Evolutionary conservation across 2,888 invertebrate species (phyloP).

Genomic region (Bombylius discolor): DNA sequence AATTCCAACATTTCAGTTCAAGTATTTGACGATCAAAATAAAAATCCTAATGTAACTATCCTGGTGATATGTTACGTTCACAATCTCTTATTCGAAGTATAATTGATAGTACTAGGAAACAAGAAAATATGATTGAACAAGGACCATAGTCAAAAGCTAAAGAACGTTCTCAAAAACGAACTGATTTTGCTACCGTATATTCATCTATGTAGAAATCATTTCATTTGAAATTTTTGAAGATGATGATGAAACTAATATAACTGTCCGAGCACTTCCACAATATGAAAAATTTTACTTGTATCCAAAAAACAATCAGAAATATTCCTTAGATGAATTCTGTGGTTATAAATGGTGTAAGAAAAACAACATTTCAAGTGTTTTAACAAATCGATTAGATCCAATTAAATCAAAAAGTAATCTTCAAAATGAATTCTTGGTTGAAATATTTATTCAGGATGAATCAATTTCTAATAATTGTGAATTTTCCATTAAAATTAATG

Average conservation of each 20-base stretch:
- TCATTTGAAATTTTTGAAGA: slow-evolving; percentile 31
- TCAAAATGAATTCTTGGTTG: slow-evolving; percentile 7
- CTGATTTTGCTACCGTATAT: neutral
- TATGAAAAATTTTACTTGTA: slow-evolving; percentile 31
- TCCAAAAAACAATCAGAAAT: slow-evolving; percentile 28
- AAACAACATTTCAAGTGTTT: slow-evolving; percentile 19
- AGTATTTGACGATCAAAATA: slow-evolving; percentile 29
- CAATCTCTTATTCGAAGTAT: slow-evolving; percentile 37
- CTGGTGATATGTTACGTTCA: neutral
- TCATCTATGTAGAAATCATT: neutral
- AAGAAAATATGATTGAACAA: slow-evolving; percentile 59
- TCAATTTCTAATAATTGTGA: neutral
- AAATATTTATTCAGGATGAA: slow-evolving; percentile 4
- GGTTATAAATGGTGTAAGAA: slow-evolving; percentile 24
- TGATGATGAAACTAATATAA: slow-evolving; percentile 21
- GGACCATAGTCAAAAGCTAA: slow-evolving; percentile 51
- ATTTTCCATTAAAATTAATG: slow-evolving; percentile 14
- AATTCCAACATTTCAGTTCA: slow-evolving; percentile 37
- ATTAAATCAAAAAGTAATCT: slow-evolving; percentile 19
- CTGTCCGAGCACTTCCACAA: slow-evolving; percentile 19
- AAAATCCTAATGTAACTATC: slow-evolving; percentile 20
- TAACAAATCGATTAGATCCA: slow-evolving; percentile 18
- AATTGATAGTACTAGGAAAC: slow-evolving; percentile 42
- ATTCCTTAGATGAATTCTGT: slow-evolving; percentile 27
- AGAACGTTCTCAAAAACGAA: neutral